Evolutionary conservation across 2,113 vertebrate genomes (phyloP).

Genomic region (Callospermophilus lateralis): DNA sequence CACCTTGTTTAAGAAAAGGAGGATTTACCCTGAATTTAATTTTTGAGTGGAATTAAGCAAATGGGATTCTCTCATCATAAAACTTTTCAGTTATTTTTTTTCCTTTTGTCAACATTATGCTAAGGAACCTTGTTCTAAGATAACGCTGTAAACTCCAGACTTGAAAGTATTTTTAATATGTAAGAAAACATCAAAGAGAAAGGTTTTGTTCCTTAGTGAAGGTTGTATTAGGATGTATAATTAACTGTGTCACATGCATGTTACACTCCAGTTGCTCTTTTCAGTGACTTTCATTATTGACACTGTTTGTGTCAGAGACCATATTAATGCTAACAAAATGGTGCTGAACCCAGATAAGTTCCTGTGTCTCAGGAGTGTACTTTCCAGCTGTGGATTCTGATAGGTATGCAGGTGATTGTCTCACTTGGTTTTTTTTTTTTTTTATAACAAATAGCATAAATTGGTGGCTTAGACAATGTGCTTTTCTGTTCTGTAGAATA

Average conservation of each 20-base stretch:
- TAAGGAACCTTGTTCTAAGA: not conserved
- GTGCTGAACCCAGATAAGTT: not conserved
- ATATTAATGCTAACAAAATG: not conserved
- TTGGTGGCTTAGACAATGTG: not conserved
- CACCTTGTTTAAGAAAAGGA: constrained; percentile 5
- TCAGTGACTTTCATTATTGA: not conserved
- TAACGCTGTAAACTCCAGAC: not conserved
- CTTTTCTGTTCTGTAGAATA: not conserved
- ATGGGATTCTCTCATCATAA: not conserved
- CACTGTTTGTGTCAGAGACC: not conserved
- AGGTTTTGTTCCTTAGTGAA: not conserved
- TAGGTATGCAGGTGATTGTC: not conserved
- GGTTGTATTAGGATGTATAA: not conserved
- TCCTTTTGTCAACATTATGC: not conserved
- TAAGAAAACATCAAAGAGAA: not conserved
- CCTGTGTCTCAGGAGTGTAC: not conserved
- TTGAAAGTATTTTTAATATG: not conserved
- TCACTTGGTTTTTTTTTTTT: not conserved
- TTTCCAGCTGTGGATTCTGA: not conserved
- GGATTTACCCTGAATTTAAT: not conserved
- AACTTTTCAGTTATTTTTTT: not conserved
- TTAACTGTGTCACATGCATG: not conserved
- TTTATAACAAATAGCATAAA: not conserved
- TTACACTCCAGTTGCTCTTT: constrained; percentile 33
- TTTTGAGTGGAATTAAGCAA: constrained; percentile 26